Conservation (phyloP, 2,797 vertebrate genomes). For the Cuculus canorus region DNA sequence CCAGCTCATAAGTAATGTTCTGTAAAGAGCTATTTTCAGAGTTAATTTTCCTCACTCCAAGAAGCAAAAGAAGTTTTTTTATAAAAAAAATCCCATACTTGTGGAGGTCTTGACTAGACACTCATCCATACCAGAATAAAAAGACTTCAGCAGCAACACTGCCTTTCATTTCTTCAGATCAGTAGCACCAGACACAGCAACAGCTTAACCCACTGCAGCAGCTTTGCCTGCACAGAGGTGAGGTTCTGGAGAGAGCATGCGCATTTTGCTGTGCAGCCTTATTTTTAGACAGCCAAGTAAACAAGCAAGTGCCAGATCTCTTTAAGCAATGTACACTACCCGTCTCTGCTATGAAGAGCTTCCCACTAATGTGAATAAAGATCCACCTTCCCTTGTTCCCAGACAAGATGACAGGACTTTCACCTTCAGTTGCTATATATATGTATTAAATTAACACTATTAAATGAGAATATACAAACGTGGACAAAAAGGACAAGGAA, state of each 20-base stretch:
- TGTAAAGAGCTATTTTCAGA: not conserved
- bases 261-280: not conserved
- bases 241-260: not conserved
- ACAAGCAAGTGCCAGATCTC: not conserved
- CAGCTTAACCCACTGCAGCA: not conserved
- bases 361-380: not conserved
- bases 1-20: not conserved
- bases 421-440: not conserved
- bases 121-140: not conserved
- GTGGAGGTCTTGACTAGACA: not conserved
- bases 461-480: not conserved
- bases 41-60: not conserved
- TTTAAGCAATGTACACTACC: not conserved
- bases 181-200: not conserved
- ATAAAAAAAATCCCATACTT: not conserved
- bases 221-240: not conserved
- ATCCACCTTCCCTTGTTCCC: accelerated
- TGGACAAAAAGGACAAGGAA: not conserved
- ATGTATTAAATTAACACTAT: not conserved
- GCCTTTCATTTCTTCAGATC: not conserved
- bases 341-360: accelerated
- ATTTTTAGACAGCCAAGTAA: constrained; percentile 38
- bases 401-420: not conserved
- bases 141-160: not conserved
- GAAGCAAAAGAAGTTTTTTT: not conserved